Evolutionary conservation across 2,113 vertebrate species (phyloP).

Genomic region (Scatophagus argus): DNA sequence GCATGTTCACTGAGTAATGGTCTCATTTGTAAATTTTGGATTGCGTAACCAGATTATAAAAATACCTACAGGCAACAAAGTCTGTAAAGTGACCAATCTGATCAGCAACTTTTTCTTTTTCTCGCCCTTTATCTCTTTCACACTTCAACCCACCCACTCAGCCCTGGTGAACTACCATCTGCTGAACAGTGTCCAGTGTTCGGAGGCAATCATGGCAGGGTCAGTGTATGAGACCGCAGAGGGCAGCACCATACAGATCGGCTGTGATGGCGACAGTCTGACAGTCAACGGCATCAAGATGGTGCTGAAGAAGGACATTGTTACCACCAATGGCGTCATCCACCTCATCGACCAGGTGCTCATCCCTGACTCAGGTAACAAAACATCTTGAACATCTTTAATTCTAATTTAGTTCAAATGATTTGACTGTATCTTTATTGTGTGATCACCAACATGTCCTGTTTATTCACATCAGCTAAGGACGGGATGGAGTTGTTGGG

Average conservation of each 20-base stretch:
- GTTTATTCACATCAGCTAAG: constrained; percentile 84
- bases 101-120: neutral
- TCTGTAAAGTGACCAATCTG: neutral
- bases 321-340: constrained; percentile 94
- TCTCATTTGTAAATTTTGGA: neutral
- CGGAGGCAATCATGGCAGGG: constrained; percentile 94
- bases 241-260: constrained; percentile 90
- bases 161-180: constrained; percentile 94
- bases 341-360: constrained; percentile 93
- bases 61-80: constrained; percentile 2
- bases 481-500: constrained; percentile 90
- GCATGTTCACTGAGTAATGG: neutral
- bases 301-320: constrained; percentile 96
- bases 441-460: neutral
- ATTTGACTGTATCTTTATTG: neutral
- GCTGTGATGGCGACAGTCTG: constrained; percentile 93
- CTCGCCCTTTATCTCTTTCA: neutral
- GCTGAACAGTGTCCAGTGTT: constrained; percentile 92
- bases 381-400: no score
- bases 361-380: constrained; percentile 94
- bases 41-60: neutral
- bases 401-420: neutral
- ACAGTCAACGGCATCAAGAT: constrained; percentile 96
- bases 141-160: constrained; percentile 58
- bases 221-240: constrained; percentile 90